Base-by-base conservation (phyloP, 1,140 invertebrate genomes). In the Laodelphax striatellus region DNA sequence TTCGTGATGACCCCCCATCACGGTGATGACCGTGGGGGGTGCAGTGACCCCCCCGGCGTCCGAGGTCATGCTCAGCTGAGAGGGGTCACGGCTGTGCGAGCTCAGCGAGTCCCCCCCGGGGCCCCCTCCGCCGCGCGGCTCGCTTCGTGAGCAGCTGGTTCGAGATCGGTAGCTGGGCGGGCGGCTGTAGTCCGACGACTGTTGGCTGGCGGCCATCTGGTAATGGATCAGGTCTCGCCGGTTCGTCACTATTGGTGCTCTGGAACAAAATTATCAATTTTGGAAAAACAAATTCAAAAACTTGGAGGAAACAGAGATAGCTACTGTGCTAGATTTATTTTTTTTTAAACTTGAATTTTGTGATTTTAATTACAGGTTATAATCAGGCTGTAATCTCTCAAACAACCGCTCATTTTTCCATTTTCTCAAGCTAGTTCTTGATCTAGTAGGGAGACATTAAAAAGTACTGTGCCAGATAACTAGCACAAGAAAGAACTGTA, bases 131-230 rank as follows among this genome's bases (percentile, higher is more conserved):
- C n/a, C n/a, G 9, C 67, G 54, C 1, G 57, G 57, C 11, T 44
- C 56, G 1, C 67, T 64, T 21, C 67, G 59, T 9, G 63, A 56
- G 9, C 65, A 65, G 59, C 72, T 72, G 5, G 72, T 70, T 52
- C 79, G 67, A 13, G 76, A 78, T 50, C 80, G 70, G 64, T 82
- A 82, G 69, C 80, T 83, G 3, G 81, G 82, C 13, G 82, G 81
- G 59, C 80, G 72, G 66, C 78, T 77, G 61, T 71, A 70, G 50
- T 74, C 73, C 54, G 64, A 63, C 54, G 64, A 63, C 24, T 65
- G 58, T 17, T 38, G 38, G 16, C 61, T 28, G 22, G 52, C 52
- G 54, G 50, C 24, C 69, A 67, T 58, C 41, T 42, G 55, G 6
- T 59, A 50, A 41, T 53, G 31, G 24, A 55, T 34, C 16, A 41